Conservation (phyloP, 2,113 vertebrate species). For the Rhynchomys soricoides region DNA sequence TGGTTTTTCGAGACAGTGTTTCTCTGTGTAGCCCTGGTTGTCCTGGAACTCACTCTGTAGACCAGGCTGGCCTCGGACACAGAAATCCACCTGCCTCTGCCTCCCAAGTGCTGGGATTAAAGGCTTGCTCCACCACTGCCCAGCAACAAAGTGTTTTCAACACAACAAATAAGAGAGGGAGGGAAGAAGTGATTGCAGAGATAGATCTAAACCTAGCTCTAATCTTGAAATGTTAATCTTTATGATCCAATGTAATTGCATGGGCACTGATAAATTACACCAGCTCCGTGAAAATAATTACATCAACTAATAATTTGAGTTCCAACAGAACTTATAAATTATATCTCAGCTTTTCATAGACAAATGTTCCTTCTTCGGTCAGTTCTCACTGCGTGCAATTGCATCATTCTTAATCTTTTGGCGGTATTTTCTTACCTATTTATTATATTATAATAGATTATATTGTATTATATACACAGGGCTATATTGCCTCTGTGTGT, state of each 20-base stretch:
- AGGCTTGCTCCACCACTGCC: too few relatives aligned
- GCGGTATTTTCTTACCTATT: slow-evolving; percentile 39
- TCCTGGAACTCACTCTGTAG: too few relatives aligned
- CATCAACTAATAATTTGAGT: slow-evolving; percentile 65
- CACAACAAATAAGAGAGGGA: slow-evolving; percentile 7
- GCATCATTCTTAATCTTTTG: slow-evolving; percentile 54
- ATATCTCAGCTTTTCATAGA: slow-evolving; percentile 64
- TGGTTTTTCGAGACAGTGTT: too few relatives aligned
- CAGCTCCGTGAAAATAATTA: slow-evolving; percentile 70
- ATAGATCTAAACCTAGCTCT: slow-evolving; percentile 11
- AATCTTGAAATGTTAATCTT: slow-evolving; percentile 68
- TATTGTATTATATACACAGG: too few relatives aligned
- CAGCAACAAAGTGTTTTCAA: slow-evolving; percentile 26
- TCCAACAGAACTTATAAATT: slow-evolving; percentile 71
- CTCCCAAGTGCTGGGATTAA: too few relatives aligned
- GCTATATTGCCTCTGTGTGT: slow-evolving; percentile 29
- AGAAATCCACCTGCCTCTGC: too few relatives aligned
- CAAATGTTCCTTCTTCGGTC: slow-evolving; percentile 64
- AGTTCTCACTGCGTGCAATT: slow-evolving; percentile 42
- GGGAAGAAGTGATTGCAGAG: neutral
- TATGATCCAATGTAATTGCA: slow-evolving; percentile 41
- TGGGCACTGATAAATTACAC: slow-evolving; percentile 68
- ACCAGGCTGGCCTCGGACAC: too few relatives aligned
- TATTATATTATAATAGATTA: too few relatives aligned
- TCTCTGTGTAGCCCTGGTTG: too few relatives aligned